phyloP scores from a whole-genome alignment of 37 sponge, comb jelly and placozoan species.

The Theonella swinhoei region DNA sequence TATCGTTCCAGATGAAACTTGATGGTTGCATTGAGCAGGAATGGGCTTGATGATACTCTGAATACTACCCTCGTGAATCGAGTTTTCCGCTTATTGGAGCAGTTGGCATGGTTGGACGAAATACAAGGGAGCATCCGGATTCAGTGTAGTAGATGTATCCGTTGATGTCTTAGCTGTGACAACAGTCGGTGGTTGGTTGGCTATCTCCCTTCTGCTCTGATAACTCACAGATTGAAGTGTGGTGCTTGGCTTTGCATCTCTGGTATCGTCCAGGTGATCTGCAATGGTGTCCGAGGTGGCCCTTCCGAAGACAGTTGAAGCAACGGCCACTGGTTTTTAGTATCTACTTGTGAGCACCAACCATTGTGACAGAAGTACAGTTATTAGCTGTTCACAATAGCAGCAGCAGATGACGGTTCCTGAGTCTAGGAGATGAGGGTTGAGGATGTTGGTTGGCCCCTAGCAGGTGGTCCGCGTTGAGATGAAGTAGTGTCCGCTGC shows the following conservation, averaged over 20 bases:
- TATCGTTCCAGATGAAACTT: conserved; percentile 33
- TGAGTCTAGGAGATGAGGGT: conserved; percentile 22
- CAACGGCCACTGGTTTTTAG: conserved; percentile 38
- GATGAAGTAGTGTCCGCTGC: background rate
- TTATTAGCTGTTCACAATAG: conserved; percentile 41
- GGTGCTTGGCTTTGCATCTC: conserved; percentile 15
- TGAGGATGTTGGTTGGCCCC: conserved; percentile 2
- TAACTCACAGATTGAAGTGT: conserved; percentile 58
- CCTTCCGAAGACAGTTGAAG: conserved; percentile 26
- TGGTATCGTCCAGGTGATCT: conserved; percentile 7
- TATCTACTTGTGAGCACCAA: too few species aligned
- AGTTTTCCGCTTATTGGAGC: too few species aligned
- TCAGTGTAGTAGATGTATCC: too few species aligned
- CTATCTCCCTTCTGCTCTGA: too few species aligned
- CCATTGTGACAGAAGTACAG: too few species aligned
- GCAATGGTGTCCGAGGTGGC: conserved; percentile 16
- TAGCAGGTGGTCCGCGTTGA: background rate
- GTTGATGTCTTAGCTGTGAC: too few species aligned
- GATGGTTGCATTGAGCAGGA: conserved; percentile 54
- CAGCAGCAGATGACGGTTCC: background rate
- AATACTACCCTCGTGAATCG: too few species aligned
- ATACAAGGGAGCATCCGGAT: too few species aligned
- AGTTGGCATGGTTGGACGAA: background rate
- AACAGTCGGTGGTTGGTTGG: too few species aligned
- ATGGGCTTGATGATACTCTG: too few species aligned